Base-by-base conservation (phyloP, 2,797 vertebrate genomes). In the Hybognathus amarus region DNA sequence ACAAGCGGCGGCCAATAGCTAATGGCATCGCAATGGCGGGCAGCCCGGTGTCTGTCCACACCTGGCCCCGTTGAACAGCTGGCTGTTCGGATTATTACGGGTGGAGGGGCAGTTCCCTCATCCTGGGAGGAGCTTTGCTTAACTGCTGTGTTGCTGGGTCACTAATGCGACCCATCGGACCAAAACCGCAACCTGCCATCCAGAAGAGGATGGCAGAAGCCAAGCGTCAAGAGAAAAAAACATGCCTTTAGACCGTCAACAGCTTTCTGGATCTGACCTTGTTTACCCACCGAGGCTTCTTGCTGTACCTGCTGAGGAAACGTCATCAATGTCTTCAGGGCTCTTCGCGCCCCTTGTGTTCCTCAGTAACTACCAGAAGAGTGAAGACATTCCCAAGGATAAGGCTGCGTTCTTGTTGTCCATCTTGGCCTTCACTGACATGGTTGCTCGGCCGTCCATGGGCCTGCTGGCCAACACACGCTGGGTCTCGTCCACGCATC, bases 11-110 rank as follows among this genome's bases (percentile, higher is more conserved):
- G 6, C 97, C 98, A 0, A 92, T 99, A 84, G 98, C 98, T 61
- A 99, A 98, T 0, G 97, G 98, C 45, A 94, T 99, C 54, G 97
- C 98, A 0, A 99, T 99, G 98, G 98, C 98, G 0, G 98, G 98
- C 85, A 99, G 97, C 89, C 97, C 98, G 0, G 98, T 99, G 24
- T 97, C 94, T 99, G 64, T 98, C 96, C 71, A 99, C 97, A n/a
- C 0, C 89, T 99, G 89, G 97, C 97, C 0, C 98, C 97, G 0
- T 82, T 99, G 42, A 99, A 99, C 92, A 96, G 97, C 82, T 95
- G 96, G 93, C 94, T 99, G 71, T 98, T 96, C 0, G 94, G 94
- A 95, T 80, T 86, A 93, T 45, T 99, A 97, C 45, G 97, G 97
- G 2, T 99, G 97, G 97, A 93, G 97, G 8, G 98, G 98, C 87